Conservation (phyloP, 1,140 invertebrate species). For the Heliconius melpomene region DNA sequence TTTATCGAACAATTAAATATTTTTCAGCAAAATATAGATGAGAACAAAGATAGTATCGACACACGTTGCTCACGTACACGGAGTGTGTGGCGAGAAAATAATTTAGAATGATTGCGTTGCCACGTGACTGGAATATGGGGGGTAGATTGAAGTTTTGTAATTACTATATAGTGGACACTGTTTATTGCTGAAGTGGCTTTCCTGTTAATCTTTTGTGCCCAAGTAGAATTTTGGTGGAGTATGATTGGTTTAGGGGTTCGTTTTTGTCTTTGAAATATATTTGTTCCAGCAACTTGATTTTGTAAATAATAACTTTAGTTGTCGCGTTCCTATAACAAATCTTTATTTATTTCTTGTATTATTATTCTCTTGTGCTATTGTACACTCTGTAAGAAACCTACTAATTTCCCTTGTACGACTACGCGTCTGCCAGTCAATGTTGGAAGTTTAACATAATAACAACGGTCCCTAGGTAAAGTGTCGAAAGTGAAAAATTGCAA, state of each 20-base stretch:
- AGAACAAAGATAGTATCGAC: constrained; percentile 1
- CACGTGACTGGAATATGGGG: not conserved
- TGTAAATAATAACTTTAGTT: too few species aligned
- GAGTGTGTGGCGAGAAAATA: constrained; percentile 6
- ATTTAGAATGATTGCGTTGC: constrained; percentile 6
- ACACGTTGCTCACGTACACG: constrained; percentile 1
- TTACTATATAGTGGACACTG: constrained; percentile 1
- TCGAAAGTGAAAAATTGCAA: too few species aligned
- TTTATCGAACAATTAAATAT: too few species aligned
- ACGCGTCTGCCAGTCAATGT: too few species aligned
- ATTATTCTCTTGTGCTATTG: too few species aligned
- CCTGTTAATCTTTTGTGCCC: not conserved
- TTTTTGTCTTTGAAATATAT: not conserved
- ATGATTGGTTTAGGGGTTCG: not conserved
- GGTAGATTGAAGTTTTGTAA: not conserved
- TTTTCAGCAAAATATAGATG: not conserved
- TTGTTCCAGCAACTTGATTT: too few species aligned
- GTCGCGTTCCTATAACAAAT: too few species aligned
- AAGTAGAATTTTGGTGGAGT: not conserved
- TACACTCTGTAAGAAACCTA: too few species aligned
- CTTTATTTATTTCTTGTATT: too few species aligned
- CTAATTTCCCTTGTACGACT: too few species aligned
- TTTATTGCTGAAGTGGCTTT: not conserved
- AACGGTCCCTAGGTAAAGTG: too few species aligned
- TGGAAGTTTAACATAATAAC: too few species aligned